Conservation (phyloP, 2,888 invertebrate genomes). For the Trachelus iudaicus region DNA sequence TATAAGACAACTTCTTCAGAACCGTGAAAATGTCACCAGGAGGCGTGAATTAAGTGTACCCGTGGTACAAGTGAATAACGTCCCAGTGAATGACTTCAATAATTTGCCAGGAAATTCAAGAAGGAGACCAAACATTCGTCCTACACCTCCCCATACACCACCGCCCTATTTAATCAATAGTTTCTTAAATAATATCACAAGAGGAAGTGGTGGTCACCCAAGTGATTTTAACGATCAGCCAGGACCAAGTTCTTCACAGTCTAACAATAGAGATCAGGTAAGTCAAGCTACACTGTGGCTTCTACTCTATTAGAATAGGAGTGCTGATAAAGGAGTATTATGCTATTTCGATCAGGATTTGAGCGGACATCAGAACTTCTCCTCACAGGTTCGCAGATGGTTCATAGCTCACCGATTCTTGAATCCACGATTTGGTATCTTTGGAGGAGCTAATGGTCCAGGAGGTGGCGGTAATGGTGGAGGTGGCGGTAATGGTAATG, state of each 20-base stretch:
- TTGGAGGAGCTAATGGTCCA: slow-evolving; percentile 27
- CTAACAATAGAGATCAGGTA: slow-evolving; percentile 27
- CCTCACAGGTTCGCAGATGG: slow-evolving; percentile 32
- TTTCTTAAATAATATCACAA: slow-evolving; percentile 20
- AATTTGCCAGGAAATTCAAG: slow-evolving; percentile 29
- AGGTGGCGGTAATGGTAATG: background rate
- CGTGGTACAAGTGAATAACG: slow-evolving; percentile 73
- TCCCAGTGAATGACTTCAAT: slow-evolving; percentile 64
- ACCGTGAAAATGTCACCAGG: slow-evolving; percentile 10
- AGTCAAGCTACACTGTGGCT: background rate
- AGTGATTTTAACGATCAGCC: slow-evolving; percentile 32
- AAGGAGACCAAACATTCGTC: slow-evolving; percentile 22
- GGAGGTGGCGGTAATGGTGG: slow-evolving; percentile 20
- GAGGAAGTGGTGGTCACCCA: slow-evolving; percentile 13
- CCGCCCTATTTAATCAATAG: slow-evolving; percentile 27
- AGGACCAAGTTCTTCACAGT: slow-evolving; percentile 26
- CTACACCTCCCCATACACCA: slow-evolving; percentile 27
- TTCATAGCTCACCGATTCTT: slow-evolving; percentile 34
- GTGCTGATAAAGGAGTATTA: background rate
- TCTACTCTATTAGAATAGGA: background rate
- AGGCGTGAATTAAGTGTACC: slow-evolving; percentile 64
- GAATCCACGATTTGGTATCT: slow-evolving; percentile 23
- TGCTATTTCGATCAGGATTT: slow-evolving; percentile 18
- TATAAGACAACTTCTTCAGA: background rate
- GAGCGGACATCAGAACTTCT: slow-evolving; percentile 23